A percentile compares a stretch with the other conserved stretches of the same genome.
Conservation (phyloP, 2,888 invertebrate genomes). For the Ganaspis brasiliensis region DNA sequence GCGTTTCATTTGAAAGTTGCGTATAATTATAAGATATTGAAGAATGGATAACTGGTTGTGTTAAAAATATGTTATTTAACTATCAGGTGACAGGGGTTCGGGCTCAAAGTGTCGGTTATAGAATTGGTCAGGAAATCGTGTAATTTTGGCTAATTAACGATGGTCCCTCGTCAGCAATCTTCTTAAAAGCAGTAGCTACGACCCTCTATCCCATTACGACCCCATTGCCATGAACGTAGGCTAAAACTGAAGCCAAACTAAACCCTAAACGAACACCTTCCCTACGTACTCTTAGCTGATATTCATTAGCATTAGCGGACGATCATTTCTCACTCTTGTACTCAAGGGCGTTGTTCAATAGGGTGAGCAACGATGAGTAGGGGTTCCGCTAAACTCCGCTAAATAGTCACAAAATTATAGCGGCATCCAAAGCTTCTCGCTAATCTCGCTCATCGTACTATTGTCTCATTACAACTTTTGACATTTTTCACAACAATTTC, state of each 20-base stretch:
- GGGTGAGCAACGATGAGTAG: constrained; percentile 4
- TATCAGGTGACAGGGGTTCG: constrained; percentile 14
- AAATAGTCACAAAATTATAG: constrained; percentile 23
- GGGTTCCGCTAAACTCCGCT: constrained; percentile 6
- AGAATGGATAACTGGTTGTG: background rate
- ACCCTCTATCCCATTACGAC: constrained; percentile 62
- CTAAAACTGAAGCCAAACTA: constrained; percentile 43
- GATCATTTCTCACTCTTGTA: constrained; percentile 76
- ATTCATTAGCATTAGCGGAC: constrained; percentile 78
- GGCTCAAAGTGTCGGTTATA: constrained; percentile 20
- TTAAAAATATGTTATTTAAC: background rate
- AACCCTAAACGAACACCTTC: constrained; percentile 66
- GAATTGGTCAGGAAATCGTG: constrained; percentile 58
- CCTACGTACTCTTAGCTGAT: constrained; percentile 58
- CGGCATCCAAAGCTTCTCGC: constrained; percentile 6
- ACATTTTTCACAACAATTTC: too few species aligned
- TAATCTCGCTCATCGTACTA: background rate
- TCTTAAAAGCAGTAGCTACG: constrained; percentile 69
- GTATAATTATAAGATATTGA: background rate
- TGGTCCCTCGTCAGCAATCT: constrained; percentile 69
- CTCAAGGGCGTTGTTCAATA: constrained; percentile 43
- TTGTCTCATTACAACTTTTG: too few species aligned
- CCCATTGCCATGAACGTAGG: constrained; percentile 50
- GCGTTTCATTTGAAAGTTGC: background rate
- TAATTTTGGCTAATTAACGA: constrained; percentile 72